phyloP scores from a whole-genome alignment of 1,140 invertebrate species.

The Amyelois transitella region DNA sequence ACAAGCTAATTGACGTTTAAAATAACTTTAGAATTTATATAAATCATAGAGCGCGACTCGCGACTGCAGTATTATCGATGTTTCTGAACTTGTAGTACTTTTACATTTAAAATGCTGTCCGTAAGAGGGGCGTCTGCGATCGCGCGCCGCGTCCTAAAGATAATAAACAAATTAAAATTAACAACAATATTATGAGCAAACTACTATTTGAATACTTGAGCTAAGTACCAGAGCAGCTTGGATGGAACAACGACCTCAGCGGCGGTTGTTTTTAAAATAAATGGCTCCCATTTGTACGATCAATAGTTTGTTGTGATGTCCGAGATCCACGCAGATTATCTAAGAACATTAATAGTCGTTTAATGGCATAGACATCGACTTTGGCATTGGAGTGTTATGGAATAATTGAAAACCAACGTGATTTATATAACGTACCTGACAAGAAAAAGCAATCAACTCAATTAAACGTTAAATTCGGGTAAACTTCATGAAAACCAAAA shows the following conservation, averaged over 20 bases:
- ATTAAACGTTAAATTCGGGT: slow-evolving; percentile 57
- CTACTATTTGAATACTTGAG: slow-evolving; percentile 66
- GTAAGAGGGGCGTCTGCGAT: slow-evolving; percentile 1
- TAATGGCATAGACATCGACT: slow-evolving; percentile 65
- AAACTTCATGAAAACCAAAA: slow-evolving; percentile 64
- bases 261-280: slow-evolving; percentile 33
- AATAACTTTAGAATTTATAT: not conserved
- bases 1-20: not conserved
- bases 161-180: slow-evolving; percentile 55
- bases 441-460: slow-evolving; percentile 38
- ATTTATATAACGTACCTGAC: slow-evolving; percentile 24
- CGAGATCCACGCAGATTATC: slow-evolving; percentile 52
- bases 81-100: slow-evolving; percentile 2
- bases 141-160: slow-evolving; percentile 20
- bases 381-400: slow-evolving; percentile 66
- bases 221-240: slow-evolving; percentile 71
- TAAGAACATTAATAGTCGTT: slow-evolving; percentile 44
- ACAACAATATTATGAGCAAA: slow-evolving; percentile 70
- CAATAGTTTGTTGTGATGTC: slow-evolving; percentile 65
- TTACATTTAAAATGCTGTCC: slow-evolving; percentile 6
- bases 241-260: slow-evolving; percentile 39
- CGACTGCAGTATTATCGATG: not conserved
- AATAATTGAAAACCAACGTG: slow-evolving; percentile 31
- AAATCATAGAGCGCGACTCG: slow-evolving; percentile 1
- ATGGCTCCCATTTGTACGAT: slow-evolving; percentile 68